Conservation (phyloP, 1,140 invertebrate species). For the Neelides sp. region DNA sequence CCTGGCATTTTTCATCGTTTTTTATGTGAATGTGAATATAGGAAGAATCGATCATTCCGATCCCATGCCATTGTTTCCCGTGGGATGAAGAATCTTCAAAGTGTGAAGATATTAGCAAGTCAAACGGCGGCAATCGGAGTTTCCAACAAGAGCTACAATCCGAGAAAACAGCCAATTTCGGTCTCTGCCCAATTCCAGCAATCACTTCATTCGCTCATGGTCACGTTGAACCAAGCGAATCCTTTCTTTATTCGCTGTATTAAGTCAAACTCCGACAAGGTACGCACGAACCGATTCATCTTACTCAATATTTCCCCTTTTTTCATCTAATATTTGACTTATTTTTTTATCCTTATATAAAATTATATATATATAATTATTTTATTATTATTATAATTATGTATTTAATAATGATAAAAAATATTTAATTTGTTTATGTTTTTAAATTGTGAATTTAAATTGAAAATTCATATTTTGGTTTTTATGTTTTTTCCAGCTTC, state of each 20-base stretch:
- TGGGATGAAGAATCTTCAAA: slow-evolving; percentile 74
- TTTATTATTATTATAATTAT: not conserved
- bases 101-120: slow-evolving; percentile 67
- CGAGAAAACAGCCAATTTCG: slow-evolving; percentile 73
- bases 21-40: slow-evolving; percentile 36
- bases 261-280: slow-evolving; percentile 85
- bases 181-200: slow-evolving; percentile 90
- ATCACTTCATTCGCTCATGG: slow-evolving; percentile 79
- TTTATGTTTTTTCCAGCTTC: slow-evolving; percentile 41
- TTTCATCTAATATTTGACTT: not conserved
- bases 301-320: not conserved
- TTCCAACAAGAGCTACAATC: slow-evolving; percentile 49
- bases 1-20: not conserved
- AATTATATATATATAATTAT: no score
- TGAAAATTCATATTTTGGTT: slow-evolving; percentile 8
- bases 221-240: slow-evolving; percentile 84
- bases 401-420: not conserved
- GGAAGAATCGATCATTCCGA: slow-evolving; percentile 81
- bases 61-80: slow-evolving; percentile 64
- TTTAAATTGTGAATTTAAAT: not conserved
- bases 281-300: slow-evolving; percentile 35
- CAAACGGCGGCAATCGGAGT: slow-evolving; percentile 34
- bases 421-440: slow-evolving; percentile 6
- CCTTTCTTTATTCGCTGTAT: slow-evolving; percentile 96
- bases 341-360: not conserved